A percentile compares a stretch with the other conserved stretches of the same genome.
These are phyloP conservation scores for Nomada lathburiana DNA, from an alignment of 2,888 invertebrate species.

Conservation along the genomic window DNA sequence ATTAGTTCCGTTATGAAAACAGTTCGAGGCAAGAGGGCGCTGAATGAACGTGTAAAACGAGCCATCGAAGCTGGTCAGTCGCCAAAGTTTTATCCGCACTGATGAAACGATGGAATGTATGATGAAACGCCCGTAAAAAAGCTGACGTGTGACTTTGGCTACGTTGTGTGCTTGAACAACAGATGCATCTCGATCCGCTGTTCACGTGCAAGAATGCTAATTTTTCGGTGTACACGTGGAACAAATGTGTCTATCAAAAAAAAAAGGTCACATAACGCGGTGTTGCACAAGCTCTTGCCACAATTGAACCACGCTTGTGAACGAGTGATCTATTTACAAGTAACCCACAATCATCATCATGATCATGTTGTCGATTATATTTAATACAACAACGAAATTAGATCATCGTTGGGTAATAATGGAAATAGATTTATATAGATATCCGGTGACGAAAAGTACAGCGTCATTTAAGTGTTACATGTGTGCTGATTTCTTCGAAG, in stretches of 20 bases:
- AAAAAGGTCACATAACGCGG: not conserved
- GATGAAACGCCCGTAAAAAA: slow-evolving; percentile 50
- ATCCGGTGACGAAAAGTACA: not conserved
- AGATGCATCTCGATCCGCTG: slow-evolving; percentile 24
- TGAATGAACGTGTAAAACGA: slow-evolving; percentile 17
- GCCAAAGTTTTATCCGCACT: slow-evolving; percentile 58
- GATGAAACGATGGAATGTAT: slow-evolving; percentile 52
- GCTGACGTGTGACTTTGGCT: slow-evolving; percentile 4
- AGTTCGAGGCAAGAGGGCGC: not conserved
- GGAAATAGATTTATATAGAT: slow-evolving; percentile 2
- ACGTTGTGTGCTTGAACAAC: slow-evolving; percentile 11
- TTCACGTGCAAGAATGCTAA: slow-evolving; percentile 15
- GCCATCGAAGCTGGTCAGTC: slow-evolving; percentile 53
- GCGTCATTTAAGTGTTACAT: not conserved
- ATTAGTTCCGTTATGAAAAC: not conserved
- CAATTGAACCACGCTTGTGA: slow-evolving; percentile 39
- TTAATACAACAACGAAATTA: slow-evolving; percentile 30
- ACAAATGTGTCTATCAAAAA: slow-evolving; percentile 30
- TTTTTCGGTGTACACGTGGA: not conserved
- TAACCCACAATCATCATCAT: slow-evolving; percentile 24
- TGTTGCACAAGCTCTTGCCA: slow-evolving; percentile 52
- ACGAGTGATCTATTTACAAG: slow-evolving; percentile 49
- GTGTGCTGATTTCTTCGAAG: not conserved
- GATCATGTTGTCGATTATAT: slow-evolving; percentile 43
- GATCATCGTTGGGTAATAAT: slow-evolving; percentile 16